These are phyloP conservation scores for Callimorpha dominula DNA, from an alignment of 2,888 invertebrate genomes.

Conservation along the genomic window DNA sequence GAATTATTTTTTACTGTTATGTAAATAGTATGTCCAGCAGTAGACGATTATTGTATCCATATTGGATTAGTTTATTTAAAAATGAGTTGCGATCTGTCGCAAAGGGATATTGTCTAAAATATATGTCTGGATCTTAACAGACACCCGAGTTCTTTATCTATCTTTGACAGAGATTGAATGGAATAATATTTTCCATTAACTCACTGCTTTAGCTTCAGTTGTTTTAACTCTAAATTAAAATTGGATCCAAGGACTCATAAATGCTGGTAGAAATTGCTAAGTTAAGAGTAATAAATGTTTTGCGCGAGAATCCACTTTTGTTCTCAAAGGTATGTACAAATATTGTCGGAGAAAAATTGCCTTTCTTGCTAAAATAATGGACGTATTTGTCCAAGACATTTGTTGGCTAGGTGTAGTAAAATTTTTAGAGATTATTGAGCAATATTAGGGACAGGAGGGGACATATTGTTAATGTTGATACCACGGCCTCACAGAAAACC, in stretches of 20 bases:
- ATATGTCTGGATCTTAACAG: neutral
- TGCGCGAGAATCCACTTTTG: slow-evolving; percentile 2
- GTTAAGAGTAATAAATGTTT: neutral
- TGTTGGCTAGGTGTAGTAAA: neutral
- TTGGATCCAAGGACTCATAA: neutral
- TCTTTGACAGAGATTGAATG: neutral
- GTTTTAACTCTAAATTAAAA: neutral
- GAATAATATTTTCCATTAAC: neutral
- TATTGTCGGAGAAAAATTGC: slow-evolving; percentile 1
- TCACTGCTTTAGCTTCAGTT: neutral
- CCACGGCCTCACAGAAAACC: no score
- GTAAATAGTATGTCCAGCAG: no score
- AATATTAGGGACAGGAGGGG: neutral
- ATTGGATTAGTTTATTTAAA: no score
- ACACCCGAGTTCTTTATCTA: neutral
- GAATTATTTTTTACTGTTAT: no score
- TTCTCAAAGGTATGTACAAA: neutral
- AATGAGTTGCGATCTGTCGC: neutral
- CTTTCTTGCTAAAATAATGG: neutral
- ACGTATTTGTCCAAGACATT: slow-evolving; percentile 1
- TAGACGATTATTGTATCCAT: no score
- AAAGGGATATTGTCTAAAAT: neutral
- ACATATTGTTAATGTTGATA: no score
- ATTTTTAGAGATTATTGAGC: neutral
- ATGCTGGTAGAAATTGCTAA: neutral